Conservation (phyloP, 2,797 vertebrate species). For the Enteromius afrohamiltoni region DNA sequence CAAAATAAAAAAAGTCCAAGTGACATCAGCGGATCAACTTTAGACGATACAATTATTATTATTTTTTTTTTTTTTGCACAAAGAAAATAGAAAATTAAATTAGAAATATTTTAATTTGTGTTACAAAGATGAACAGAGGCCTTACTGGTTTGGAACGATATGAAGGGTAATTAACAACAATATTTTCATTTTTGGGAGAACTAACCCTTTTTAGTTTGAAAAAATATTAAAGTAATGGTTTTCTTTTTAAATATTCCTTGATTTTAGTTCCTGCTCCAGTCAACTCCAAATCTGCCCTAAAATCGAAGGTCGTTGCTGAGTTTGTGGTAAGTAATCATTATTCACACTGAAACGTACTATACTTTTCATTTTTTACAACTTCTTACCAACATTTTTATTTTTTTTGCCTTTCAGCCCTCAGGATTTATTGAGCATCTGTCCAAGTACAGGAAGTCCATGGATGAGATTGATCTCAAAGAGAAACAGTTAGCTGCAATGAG, state of each 20-base stretch:
- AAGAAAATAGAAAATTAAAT: too few species aligned
- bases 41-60: too few species aligned
- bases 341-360: background rate
- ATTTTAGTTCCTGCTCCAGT: slow-evolving; percentile 75
- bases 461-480: slow-evolving; percentile 91
- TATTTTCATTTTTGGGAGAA: too few species aligned
- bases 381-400: slow-evolving; percentile 63
- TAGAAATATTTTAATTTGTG: too few species aligned
- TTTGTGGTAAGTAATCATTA: slow-evolving; percentile 87
- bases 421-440: slow-evolving; percentile 88
- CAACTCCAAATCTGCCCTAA: slow-evolving; percentile 87
- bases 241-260: background rate
- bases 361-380: background rate
- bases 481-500: slow-evolving; percentile 96
- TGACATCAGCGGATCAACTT: too few species aligned
- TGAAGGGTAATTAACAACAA: too few species aligned
- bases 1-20: too few species aligned
- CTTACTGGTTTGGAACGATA: too few species aligned
- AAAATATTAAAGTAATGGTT: background rate
- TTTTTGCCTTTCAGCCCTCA: slow-evolving; percentile 78
- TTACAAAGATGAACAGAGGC: too few species aligned
- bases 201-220: too few species aligned
- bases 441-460: slow-evolving; percentile 85
- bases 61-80: too few species aligned
- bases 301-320: slow-evolving; percentile 95